Evolutionary conservation across 2,797 vertebrate species (phyloP), one percentile per base, ranked within the genome.

Genomic region (Acanthiza pusilla): DNA sequence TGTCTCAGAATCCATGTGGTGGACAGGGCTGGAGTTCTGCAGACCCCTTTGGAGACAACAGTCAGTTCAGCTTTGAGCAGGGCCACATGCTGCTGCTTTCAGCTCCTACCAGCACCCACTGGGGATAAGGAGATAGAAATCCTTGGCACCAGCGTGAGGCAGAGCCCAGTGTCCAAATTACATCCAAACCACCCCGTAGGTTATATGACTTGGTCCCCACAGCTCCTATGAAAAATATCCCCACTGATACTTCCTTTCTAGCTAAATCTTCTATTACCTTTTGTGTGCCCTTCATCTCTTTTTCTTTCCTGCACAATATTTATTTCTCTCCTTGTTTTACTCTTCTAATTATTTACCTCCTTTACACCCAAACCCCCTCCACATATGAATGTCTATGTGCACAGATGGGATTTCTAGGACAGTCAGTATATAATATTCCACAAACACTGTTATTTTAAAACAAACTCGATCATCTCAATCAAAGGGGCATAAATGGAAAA

Each of bases 351-450:
- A 74, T 85, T 96, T 91, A 51, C 79, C 23, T 85, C 8, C n/a
- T 65, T 88, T 88, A 47, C 19, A 91, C 60, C 72, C 22, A 3
- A 21, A 76, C 89, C 45, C 53, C 51, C 73, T 90, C 67, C 70
- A 54, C 73, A 55, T 90, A 71, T 50, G 72, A 91, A 50, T 83
- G 80, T 80, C 76, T 88, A 1, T 78, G 45, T 88, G 83, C 90
- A 93, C 94, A 93, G 79, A 77, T 90, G 90, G 90, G 76, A 86
- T 90, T 93, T 95, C 88, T 94, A 81, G 90, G 92, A 95, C 88
- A 93, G 68, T 83, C 63, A 50, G 42, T 96, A 54, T 89, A 55
- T 88, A 47, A 78, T 75, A 75, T 88, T 83, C 42, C 45, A 75
- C 45, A 71, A 83, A 74, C 54, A 25, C 62, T 79, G 66, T 94